Conservation (phyloP, 2,888 invertebrate genomes). For the Plebejus melissa region DNA sequence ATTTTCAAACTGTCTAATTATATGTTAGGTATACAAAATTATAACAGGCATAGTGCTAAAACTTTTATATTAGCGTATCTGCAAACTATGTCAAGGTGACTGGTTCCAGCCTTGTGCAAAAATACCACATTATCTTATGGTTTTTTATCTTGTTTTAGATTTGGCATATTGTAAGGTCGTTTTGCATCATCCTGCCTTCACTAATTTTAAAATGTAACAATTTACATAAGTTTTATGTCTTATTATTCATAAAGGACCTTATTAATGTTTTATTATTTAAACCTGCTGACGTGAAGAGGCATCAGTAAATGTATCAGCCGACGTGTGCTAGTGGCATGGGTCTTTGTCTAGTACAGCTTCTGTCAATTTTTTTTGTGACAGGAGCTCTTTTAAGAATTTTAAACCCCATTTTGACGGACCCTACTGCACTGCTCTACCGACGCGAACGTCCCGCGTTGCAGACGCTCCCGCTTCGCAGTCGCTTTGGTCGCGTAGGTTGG, state of each 20-base stretch:
- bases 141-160: constrained; percentile 22
- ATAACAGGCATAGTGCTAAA: neutral
- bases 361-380: too few relatives aligned
- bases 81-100: constrained; percentile 9
- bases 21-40: neutral
- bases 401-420: too few relatives aligned
- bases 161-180: neutral
- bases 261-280: neutral
- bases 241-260: neutral
- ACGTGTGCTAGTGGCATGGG: too few relatives aligned
- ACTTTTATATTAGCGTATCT: constrained; percentile 2
- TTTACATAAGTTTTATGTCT: neutral
- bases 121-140: constrained; percentile 13
- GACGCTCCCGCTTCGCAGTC: too few relatives aligned
- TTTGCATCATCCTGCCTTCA: constrained; percentile 9
- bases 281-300: too few relatives aligned
- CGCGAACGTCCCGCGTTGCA: too few relatives aligned
- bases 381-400: too few relatives aligned
- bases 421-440: too few relatives aligned
- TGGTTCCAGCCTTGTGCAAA: constrained; percentile 16
- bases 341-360: too few relatives aligned
- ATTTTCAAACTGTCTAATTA: neutral
- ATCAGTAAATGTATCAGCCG: too few relatives aligned
- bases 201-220: neutral
- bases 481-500: too few relatives aligned